Conservation (phyloP, 2,797 vertebrate genomes). For the Bovichtus variegatus region DNA sequence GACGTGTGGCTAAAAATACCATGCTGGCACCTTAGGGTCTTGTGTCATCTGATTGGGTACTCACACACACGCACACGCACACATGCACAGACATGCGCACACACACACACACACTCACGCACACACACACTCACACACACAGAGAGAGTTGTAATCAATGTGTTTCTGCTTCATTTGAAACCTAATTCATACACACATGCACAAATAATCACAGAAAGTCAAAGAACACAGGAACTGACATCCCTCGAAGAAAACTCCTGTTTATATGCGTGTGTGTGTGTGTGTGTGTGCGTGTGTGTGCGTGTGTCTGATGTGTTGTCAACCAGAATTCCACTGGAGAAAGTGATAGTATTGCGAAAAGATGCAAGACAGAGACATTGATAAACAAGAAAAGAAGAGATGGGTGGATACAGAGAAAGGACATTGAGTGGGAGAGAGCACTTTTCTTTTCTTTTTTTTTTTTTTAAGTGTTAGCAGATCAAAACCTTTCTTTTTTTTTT, state of each 20-base stretch:
- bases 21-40: conserved; percentile 60
- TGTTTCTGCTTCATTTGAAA: conserved; percentile 69
- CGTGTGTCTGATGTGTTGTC: conserved; percentile 2
- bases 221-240: conserved; percentile 47
- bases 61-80: conserved; percentile 16
- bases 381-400: neutral
- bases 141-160: conserved; percentile 61
- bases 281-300: neutral
- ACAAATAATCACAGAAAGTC: conserved; percentile 57
- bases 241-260: conserved; percentile 40
- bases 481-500: conserved; percentile 20
- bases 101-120: conserved; percentile 11
- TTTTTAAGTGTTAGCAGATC: conserved; percentile 15
- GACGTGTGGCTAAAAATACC: conserved; percentile 66
- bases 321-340: conserved; percentile 38
- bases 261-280: neutral
- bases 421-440: neutral
- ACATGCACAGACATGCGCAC: neutral
- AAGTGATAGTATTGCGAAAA: conserved; percentile 7
- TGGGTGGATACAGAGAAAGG: neutral
- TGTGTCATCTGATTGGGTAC: conserved; percentile 71
- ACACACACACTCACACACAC: conserved; percentile 15
- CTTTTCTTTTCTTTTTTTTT: no score
- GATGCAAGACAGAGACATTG: conserved; percentile 1
- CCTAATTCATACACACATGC: conserved; percentile 45